Conservation (phyloP, 2,797 vertebrate species). For the Neosilurus hyrtlii region DNA sequence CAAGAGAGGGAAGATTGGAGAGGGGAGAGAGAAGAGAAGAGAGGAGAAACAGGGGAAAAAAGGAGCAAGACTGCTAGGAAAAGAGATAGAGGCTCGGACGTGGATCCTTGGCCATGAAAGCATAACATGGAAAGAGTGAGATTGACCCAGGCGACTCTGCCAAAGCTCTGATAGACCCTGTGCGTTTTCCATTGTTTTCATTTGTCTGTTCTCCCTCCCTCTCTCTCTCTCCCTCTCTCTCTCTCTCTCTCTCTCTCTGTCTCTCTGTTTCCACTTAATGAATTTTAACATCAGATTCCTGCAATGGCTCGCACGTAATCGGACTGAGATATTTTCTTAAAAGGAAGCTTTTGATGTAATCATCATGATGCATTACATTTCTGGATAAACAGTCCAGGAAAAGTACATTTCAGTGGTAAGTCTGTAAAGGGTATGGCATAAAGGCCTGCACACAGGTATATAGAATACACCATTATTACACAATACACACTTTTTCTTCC, state of each 20-base stretch:
- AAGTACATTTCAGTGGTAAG: background rate
- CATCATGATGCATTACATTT: constrained; percentile 48
- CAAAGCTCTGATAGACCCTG: constrained; percentile 65
- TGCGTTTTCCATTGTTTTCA: constrained; percentile 54
- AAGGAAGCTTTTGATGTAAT: constrained; percentile 39
- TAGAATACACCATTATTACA: background rate
- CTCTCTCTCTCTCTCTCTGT: constrained; percentile 45
- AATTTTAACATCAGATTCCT: constrained; percentile 47
- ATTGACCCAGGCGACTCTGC: constrained; percentile 57
- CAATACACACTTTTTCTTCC: background rate
- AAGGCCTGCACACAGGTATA: background rate
- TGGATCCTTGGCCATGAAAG: constrained; percentile 58
- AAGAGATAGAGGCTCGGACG: constrained; percentile 52
- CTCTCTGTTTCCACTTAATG: constrained; percentile 54
- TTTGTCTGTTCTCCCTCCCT: constrained; percentile 45
- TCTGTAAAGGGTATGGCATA: background rate
- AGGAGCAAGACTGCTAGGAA: constrained; percentile 45
- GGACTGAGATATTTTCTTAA: constrained; percentile 29
- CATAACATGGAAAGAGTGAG: constrained; percentile 74
- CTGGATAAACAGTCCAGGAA: constrained; percentile 21
- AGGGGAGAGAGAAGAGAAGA: constrained; percentile 22
- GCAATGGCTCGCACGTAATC: constrained; percentile 41
- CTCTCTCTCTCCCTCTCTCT: constrained; percentile 41
- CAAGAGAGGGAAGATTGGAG: constrained; percentile 20
- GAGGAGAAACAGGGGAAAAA: constrained; percentile 44